These are phyloP conservation scores for Mareca strepera DNA, from an alignment of 2,797 vertebrate genomes.

Conservation along the genomic window DNA sequence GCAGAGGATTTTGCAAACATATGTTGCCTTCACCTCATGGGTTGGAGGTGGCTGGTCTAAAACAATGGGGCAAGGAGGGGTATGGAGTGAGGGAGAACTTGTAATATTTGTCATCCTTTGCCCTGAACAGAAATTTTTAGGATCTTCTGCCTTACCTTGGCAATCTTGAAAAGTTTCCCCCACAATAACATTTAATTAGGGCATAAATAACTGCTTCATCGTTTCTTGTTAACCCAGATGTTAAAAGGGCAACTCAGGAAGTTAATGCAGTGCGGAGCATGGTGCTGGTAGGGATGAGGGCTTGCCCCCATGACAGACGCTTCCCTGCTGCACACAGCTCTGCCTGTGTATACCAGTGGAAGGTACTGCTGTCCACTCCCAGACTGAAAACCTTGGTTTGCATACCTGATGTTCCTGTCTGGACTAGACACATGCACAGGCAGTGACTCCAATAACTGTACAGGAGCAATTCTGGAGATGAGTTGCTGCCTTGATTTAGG, in stretches of 20 bases:
- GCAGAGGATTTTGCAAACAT: background rate
- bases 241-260: background rate
- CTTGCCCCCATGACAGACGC: background rate
- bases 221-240: background rate
- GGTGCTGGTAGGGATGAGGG: background rate
- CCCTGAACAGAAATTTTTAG: background rate
- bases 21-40: background rate
- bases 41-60: background rate
- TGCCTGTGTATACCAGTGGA: background rate
- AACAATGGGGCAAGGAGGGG: background rate
- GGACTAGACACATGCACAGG: background rate
- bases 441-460: background rate
- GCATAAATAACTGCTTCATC: background rate
- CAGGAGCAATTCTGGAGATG: background rate
- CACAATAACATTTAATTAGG: background rate
- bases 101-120: background rate
- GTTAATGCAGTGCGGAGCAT: background rate
- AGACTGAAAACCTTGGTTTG: background rate
- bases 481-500: background rate
- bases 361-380: background rate
- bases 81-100: background rate
- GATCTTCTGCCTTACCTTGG: background rate
- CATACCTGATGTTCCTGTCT: background rate
- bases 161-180: background rate
- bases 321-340: background rate